phyloP scores from a whole-genome alignment of 2,113 vertebrate species.

The Pluvianellus socialis region DNA sequence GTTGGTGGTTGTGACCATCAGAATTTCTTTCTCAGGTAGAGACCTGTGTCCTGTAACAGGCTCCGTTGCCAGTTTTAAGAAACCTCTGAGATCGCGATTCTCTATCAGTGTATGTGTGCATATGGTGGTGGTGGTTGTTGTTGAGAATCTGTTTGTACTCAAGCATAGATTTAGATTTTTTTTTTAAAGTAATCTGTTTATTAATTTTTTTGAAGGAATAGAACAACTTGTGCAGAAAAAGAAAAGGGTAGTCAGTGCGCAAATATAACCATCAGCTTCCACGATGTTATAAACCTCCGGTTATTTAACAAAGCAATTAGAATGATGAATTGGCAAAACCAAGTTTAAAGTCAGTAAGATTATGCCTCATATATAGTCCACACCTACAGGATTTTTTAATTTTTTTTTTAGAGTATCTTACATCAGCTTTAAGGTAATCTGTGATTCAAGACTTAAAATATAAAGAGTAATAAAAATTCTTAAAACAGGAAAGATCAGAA shows the following conservation, averaged over 20 bases:
- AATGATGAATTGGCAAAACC: neutral
- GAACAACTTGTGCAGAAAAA: constrained; percentile 36
- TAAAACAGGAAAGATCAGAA: neutral
- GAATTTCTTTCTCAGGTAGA: neutral
- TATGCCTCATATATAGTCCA: neutral
- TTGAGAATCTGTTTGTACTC: constrained; percentile 43
- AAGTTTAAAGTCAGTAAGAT: no score
- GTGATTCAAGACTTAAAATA: neutral
- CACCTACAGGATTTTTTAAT: neutral
- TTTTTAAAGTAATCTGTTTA: neutral
- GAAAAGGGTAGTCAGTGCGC: neutral
- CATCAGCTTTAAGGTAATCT: neutral
- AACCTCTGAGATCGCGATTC: neutral
- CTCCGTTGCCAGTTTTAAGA: neutral
- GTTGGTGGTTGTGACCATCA: neutral
- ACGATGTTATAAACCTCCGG: neutral
- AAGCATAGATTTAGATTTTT: neutral
- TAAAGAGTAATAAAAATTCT: neutral
- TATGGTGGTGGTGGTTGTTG: neutral
- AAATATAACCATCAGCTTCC: neutral
- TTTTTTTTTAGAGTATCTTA: neutral
- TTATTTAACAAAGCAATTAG: neutral
- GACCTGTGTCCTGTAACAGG: neutral
- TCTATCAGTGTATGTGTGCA: neutral
- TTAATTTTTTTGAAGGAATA: constrained; percentile 10